Conservation (phyloP, 2,888 invertebrate genomes). For the Carabus problematicus region DNA sequence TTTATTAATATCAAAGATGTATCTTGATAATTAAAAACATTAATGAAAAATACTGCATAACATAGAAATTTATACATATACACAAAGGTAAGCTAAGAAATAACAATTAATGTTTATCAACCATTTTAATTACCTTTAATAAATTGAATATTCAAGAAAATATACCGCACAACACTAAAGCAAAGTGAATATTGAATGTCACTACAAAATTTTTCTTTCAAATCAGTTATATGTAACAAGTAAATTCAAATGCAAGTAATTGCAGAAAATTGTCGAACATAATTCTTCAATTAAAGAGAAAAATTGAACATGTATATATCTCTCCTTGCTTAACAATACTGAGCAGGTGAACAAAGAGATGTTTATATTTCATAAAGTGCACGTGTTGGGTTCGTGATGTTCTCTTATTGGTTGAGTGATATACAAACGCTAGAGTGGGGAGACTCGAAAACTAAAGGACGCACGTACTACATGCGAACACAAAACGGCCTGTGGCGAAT, state of each 20-base stretch:
- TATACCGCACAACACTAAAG: no score
- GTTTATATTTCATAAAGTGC: conserved; percentile 32
- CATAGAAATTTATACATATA: conserved; percentile 1
- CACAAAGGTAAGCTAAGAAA: no score
- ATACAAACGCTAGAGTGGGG: conserved; percentile 1
- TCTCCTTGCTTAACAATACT: conserved; percentile 10
- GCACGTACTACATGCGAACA: no score
- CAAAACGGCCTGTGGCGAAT: no score
- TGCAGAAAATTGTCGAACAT: background rate
- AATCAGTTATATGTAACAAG: no score
- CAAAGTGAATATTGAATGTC: no score
- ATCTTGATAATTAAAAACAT: background rate
- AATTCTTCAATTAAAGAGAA: background rate
- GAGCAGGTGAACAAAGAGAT: conserved; percentile 28
- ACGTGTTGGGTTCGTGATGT: conserved; percentile 31
- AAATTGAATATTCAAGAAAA: no score
- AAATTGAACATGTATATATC: background rate
- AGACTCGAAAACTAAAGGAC: background rate
- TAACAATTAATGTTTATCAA: no score
- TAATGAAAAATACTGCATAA: background rate
- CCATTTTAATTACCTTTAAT: no score
- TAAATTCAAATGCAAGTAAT: no score
- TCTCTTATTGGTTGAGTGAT: conserved; percentile 25
- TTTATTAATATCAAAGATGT: background rate
- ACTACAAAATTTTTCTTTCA: no score